Evolutionary conservation across 2,888 invertebrate species (phyloP), one percentile per base, ranked within the genome.

Genomic region (Dryococelus australis): DNA sequence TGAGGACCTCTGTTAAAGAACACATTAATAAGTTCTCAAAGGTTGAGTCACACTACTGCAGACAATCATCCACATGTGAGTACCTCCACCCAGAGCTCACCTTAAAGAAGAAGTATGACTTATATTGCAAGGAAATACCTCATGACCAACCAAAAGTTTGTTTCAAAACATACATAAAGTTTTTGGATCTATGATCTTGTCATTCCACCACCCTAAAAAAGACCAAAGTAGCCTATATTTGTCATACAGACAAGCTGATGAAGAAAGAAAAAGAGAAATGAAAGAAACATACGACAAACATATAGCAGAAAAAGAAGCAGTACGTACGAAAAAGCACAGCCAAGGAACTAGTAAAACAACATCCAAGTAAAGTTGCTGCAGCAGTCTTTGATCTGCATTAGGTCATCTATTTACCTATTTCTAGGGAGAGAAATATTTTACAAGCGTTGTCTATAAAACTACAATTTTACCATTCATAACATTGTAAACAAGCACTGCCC

Each of bases 41-140:
- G 65, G 65, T 65, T 65, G 65, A 65, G 65, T 65, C 65, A 10
- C 65, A 65, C 65, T 65, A 65, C 16, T 65, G 65, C 65, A 5
- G 65, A 65, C 24, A 65, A 20, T 65, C 24, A 24, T 65, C 65
- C 16, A 24, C 65, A 2, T 24, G 65, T 3, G 65, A 65, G 65
- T 65, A 65, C n/a, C 65, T 5, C 8, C 65, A 65, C 16, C 65
- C 65, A 65, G 20, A 5, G 16, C 65, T 65, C 65, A 65, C 65
- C 6, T 65, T 65, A 65, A 13, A 65, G 65, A 65, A 65, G 16
- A 65, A 12, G 65, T 65, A 65, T 65, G 8, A 65, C 65, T 65
- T 65, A 65, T 20, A 65, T 16, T 65, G 65, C 65, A 65, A 65
- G 65, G 65, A 65, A 65, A 65, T 65, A 65, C 65, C 65, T 65